Conservation (phyloP, 2,113 vertebrate genomes). For the Puntigrus tetrazona region DNA sequence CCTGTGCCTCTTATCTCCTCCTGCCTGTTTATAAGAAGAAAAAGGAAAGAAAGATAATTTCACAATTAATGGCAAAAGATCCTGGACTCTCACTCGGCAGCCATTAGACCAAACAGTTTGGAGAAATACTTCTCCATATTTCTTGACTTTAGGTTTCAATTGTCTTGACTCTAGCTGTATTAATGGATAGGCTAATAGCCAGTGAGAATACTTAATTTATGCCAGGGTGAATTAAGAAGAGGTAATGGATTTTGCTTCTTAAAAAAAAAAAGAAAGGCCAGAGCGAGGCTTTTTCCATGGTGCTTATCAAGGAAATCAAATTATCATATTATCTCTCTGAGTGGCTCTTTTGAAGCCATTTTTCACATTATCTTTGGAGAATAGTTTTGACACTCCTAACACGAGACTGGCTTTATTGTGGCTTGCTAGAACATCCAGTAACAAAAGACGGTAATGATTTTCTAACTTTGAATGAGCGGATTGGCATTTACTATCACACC, state of each 20-base stretch:
- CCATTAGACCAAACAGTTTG: constrained; percentile 73
- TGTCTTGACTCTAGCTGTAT: constrained; percentile 78
- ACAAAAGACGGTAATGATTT: constrained; percentile 74
- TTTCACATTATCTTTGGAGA: constrained; percentile 76
- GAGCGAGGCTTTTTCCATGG: constrained; percentile 76
- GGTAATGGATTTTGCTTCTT: constrained; percentile 82
- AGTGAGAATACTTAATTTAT: constrained; percentile 82
- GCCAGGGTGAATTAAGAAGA: constrained; percentile 80
- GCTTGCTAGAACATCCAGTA: constrained; percentile 69
- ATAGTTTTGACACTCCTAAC: constrained; percentile 78
- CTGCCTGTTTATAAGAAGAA: constrained; percentile 74
- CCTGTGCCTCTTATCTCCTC: constrained; percentile 70
- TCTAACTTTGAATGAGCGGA: constrained; percentile 60
- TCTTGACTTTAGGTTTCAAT: constrained; percentile 78
- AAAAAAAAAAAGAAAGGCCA: constrained; percentile 66
- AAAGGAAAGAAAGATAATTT: constrained; percentile 68
- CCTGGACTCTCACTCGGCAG: constrained; percentile 66
- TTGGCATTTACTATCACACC: constrained; percentile 49
- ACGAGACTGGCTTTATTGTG: constrained; percentile 75
- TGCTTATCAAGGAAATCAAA: constrained; percentile 81
- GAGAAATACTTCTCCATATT: constrained; percentile 77
- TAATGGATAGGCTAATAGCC: constrained; percentile 82
- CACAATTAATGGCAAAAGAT: constrained; percentile 74
- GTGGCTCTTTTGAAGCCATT: constrained; percentile 74
- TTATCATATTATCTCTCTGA: constrained; percentile 81